phyloP scores from a whole-genome alignment of 2,113 vertebrate species.

The Calcarius ornatus region DNA sequence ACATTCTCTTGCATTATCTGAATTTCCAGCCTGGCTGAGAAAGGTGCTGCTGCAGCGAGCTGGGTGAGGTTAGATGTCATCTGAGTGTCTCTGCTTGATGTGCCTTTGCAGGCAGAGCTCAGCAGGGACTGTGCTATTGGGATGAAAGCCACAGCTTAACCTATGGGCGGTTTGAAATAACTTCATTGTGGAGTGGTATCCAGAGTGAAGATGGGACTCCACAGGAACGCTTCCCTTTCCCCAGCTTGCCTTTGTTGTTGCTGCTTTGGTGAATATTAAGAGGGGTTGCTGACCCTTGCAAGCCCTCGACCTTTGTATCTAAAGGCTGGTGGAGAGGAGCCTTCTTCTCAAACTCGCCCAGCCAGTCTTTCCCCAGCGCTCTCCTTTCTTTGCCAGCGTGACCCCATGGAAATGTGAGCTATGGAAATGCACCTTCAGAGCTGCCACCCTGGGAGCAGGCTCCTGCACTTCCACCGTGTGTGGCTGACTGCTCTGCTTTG shows the following conservation, averaged over 20 bases:
- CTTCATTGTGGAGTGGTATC: slow-evolving; percentile 58
- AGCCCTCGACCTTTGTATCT: slow-evolving; percentile 42
- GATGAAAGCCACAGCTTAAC: slow-evolving; percentile 57
- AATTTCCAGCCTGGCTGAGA: slow-evolving; percentile 25
- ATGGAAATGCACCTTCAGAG: slow-evolving; percentile 35
- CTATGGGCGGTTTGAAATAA: slow-evolving; percentile 47
- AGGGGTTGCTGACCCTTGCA: slow-evolving; percentile 65
- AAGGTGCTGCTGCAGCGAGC: slow-evolving; percentile 24
- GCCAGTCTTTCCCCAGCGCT: background rate
- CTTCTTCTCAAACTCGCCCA: background rate
- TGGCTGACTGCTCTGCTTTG: background rate
- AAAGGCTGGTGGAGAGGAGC: slow-evolving; percentile 49
- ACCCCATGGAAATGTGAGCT: slow-evolving; percentile 20
- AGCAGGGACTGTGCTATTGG: slow-evolving; percentile 23
- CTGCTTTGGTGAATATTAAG: slow-evolving; percentile 59
- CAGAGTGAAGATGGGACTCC: slow-evolving; percentile 61
- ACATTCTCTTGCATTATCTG: background rate
- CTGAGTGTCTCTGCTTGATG: slow-evolving; percentile 27
- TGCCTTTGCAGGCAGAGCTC: slow-evolving; percentile 55
- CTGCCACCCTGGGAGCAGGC: slow-evolving; percentile 27
- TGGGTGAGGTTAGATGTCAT: slow-evolving; percentile 61
- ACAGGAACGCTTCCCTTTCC: slow-evolving; percentile 65
- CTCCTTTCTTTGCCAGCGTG: slow-evolving; percentile 22
- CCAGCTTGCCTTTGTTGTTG: slow-evolving; percentile 57
- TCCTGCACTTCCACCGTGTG: background rate